phyloP scores from a whole-genome alignment of 2,888 invertebrate species.

The Euproctis similis region DNA sequence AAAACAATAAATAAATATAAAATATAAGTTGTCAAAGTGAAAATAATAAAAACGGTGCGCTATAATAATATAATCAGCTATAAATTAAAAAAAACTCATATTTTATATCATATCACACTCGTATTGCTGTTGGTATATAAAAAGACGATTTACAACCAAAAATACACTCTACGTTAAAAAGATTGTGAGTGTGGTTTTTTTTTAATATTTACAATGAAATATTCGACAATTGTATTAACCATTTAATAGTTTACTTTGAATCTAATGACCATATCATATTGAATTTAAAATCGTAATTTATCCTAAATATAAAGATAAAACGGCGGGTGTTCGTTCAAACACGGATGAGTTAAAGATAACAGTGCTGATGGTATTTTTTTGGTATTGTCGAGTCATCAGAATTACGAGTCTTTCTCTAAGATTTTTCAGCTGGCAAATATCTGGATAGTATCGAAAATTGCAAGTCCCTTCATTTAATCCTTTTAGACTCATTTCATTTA shows the following conservation, averaged over 20 bases:
- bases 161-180: slow-evolving; percentile 8
- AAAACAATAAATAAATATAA: not conserved
- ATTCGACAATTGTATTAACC: slow-evolving; percentile 11
- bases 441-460: no score
- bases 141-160: slow-evolving; percentile 20
- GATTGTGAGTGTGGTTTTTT: slow-evolving; percentile 8
- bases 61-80: slow-evolving; percentile 11
- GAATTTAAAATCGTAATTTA: not conserved
- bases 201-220: slow-evolving; percentile 19
- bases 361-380: no score
- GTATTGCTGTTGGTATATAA: slow-evolving; percentile 20
- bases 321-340: slow-evolving; percentile 6
- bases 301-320: slow-evolving; percentile 5
- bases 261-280: slow-evolving; percentile 5
- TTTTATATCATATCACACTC: slow-evolving; percentile 19
- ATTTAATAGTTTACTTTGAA: slow-evolving; percentile 9
- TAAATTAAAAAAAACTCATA: slow-evolving; percentile 24
- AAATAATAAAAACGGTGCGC: slow-evolving; percentile 4
- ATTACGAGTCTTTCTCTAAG: no score
- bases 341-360: slow-evolving; percentile 4
- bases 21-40: slow-evolving; percentile 3
- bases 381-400: no score
- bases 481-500: no score
- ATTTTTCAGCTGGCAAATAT: no score
- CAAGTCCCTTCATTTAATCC: no score